phyloP scores from a whole-genome alignment of 2,113 vertebrate species.

The Pomatostomus ruficeps region DNA sequence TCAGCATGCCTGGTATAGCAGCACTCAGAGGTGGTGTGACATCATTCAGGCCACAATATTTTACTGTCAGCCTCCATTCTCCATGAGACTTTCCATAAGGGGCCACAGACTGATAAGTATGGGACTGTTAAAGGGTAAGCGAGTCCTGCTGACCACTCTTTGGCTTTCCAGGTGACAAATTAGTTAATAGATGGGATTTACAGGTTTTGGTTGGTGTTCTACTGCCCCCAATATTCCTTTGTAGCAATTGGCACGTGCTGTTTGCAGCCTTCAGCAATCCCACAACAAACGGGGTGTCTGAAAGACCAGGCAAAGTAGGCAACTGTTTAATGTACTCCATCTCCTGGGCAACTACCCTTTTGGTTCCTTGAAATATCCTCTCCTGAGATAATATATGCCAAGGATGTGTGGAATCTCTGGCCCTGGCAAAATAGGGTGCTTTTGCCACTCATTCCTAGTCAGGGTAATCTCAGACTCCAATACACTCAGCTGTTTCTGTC shows the following conservation, averaged over 20 bases:
- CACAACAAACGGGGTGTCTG: not conserved
- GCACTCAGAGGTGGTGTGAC: not conserved
- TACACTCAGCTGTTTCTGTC: not conserved
- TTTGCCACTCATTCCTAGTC: not conserved
- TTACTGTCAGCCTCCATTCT: not conserved
- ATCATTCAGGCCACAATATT: not conserved
- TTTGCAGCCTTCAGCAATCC: not conserved
- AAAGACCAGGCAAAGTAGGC: not conserved
- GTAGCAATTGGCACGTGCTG: not conserved
- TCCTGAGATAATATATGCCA: not conserved
- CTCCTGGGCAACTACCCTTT: not conserved
- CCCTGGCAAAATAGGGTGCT: not conserved
- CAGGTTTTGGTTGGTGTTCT: not conserved
- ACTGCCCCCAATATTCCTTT: not conserved
- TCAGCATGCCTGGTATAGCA: not conserved
- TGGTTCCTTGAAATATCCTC: not conserved
- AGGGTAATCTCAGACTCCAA: not conserved
- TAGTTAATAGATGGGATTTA: not conserved
- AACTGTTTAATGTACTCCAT: not conserved
- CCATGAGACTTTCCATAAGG: not conserved
- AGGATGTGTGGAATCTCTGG: not conserved
- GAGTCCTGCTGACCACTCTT: not conserved
- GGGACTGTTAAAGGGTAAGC: not conserved
- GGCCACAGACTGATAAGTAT: not conserved
- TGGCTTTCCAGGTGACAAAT: not conserved